A percentile compares a stretch with the other conserved stretches of the same genome.
phyloP scores from a whole-genome alignment of 35 echinoderm and acorn worm genomes.

The Diadema setosum region DNA sequence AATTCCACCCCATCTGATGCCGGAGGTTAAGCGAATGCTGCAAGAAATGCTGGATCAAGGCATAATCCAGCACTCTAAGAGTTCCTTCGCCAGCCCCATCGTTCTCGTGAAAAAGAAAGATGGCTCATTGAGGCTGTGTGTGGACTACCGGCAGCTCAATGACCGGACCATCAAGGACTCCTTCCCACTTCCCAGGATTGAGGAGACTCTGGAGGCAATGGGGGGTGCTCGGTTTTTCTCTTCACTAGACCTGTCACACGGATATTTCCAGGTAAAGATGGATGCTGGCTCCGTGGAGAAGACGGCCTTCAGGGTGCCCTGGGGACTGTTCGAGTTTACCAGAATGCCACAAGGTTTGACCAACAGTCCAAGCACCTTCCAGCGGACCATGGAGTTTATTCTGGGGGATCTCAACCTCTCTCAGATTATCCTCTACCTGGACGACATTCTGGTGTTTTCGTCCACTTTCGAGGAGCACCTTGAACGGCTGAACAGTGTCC shows the following conservation, averaged over 20 bases:
- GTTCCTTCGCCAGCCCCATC: background rate
- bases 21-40: background rate
- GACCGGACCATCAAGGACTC: conserved; percentile 30
- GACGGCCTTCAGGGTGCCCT: conserved; percentile 53
- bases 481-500: conserved; percentile 21
- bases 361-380: conserved; percentile 53
- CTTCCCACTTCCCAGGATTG: conserved; percentile 46
- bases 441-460: conserved; percentile 59
- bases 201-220: no score
- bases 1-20: background rate
- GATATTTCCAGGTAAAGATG: conserved; percentile 49
- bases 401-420: conserved; percentile 53
- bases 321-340: conserved; percentile 33
- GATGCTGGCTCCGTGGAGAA: conserved; percentile 6
- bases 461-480: conserved; percentile 46
- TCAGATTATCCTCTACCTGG: conserved; percentile 26
- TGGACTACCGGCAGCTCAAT: background rate
- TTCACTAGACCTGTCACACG: conserved; percentile 56
- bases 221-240: conserved; percentile 40
- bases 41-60: conserved; percentile 1
- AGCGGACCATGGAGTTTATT: no score
- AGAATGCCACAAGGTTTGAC: conserved; percentile 56
- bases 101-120: conserved; percentile 23
- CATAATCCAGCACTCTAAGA: conserved; percentile 6
- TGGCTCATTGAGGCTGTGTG: background rate